Conservation (phyloP, 2,113 vertebrate genomes). For the Centropus unirufus region DNA sequence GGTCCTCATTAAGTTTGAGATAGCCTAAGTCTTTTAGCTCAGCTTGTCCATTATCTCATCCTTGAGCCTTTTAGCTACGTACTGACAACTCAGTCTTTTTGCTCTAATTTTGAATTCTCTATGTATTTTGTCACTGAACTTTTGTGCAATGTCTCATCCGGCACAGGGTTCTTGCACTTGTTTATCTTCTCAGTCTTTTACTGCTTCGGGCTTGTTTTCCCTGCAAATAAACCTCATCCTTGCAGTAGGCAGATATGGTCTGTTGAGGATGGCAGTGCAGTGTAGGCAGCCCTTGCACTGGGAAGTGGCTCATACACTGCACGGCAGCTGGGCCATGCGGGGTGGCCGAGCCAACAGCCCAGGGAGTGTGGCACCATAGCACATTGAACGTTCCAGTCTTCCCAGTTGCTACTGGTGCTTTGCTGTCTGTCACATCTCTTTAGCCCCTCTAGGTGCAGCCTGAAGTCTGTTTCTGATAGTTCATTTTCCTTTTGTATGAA, state of each 20-base stretch:
- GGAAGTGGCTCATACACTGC: too few species aligned
- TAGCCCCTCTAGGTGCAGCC: neutral
- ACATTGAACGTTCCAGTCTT: rapidly evolving
- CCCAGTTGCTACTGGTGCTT: neutral
- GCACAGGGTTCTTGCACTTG: neutral
- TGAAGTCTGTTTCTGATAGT: neutral
- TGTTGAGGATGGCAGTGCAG: rapidly evolving
- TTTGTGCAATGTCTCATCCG: rapidly evolving
- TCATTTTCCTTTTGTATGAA: neutral
- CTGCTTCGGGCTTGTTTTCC: neutral
- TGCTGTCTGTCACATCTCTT: neutral
- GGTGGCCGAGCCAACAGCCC: neutral
- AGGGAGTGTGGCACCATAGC: neutral
- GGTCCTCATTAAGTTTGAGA: neutral
- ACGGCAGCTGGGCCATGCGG: neutral
- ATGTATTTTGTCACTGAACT: neutral
- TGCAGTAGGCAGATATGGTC: rapidly evolving
- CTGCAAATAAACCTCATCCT: neutral
- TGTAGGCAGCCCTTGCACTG: neutral
- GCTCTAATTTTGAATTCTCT: neutral
- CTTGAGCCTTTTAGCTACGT: neutral
- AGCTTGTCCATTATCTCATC: neutral
- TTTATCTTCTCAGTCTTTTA: neutral
- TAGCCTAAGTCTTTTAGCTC: neutral
- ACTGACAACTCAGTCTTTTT: neutral